Base-by-base conservation (phyloP, 1,140 invertebrate genomes). In the Brachionus rubens region DNA sequence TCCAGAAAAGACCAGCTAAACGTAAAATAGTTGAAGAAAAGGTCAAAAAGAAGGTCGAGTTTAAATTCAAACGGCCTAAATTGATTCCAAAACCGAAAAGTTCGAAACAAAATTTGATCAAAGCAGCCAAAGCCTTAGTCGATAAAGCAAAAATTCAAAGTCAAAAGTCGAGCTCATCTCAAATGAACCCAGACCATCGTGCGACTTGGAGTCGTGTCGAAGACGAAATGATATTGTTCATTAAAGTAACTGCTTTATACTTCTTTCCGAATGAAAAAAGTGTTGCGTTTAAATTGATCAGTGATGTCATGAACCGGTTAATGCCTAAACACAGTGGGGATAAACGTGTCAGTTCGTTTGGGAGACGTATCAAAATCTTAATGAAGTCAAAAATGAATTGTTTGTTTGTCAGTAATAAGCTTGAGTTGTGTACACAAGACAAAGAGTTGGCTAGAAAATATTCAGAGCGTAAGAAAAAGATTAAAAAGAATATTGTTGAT, bases 341-440 rank as follows among this genome's bases (percentile, higher is more conserved):
- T 19, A 72, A 72, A 28, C 46, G 50, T 19, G 46, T 48, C 9
- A 50, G 46, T 10, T 72, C 68, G 12, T 72, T 72, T 26, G 68
- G 68, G 3, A 48, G 68, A 19, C 19, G 68, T 16, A 72, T 72
- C 12, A 72, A 72, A 52, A 54, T 72, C 28, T 54, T 72, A 46
- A 72, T 72, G 68, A 72, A 72, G 21, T 72, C 68, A 0, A 54
- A 54, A 48, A 50, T 72, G 68, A 72, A 72, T 21, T 33, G 30
- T 19, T 54, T 48, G 6, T 50, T 50, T 54, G 50, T 72, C 5
- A 21, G 33, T 14, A 72, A 72, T 33, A 72, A 72, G n/a, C 28
- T 72, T 1, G 68, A 72, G 30, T 50, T 72, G 46, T 50, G 43
- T 6, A 48, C 40, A 41, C 46, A 40, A 16, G 68, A 72, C 26